Base-by-base conservation (phyloP, 2,888 invertebrate species). In the Cerastis rubricosa region DNA sequence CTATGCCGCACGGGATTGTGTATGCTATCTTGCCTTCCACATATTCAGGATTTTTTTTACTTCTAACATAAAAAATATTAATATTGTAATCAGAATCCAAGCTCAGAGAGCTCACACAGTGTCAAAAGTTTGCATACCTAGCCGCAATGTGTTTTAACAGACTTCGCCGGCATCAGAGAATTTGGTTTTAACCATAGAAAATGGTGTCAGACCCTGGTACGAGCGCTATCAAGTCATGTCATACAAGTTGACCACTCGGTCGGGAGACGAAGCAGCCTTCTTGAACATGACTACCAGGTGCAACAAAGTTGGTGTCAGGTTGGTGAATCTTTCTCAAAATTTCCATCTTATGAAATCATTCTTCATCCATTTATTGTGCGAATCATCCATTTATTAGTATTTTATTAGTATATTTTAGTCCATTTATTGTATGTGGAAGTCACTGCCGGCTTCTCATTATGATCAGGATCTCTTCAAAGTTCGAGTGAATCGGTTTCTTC, bases 221-320 rank as follows among this genome's bases (percentile, higher is more conserved):
- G 98, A 99, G 92, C 95, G 99, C n/a, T 99, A 99, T 90, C 98
- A 99, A 92, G 98, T 98, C 0, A 97, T 98, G 89, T 98, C 98
- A 9, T 99, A 99, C 93, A 96, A 97, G 69, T 93, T 98, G 68
- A 91, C 88, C 0, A 98, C 98, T 0, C 97, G 99, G 71, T 98
- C 98, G 2, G 99, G 99, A 45, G 97, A 97, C 80, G 97, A 98
- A 88, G 88, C 92, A 0, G 97, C 98, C 35, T 98, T 99, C 85
- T 92, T 95, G n/a, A 96, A 97, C 70, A 99, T 99, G 99, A 97
- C 98, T 0, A 94, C 93, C 22, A 96, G 98, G 78, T 99, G 99
- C 91, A 99, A 99, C 91, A 95, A 94, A 22, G 98, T 97, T 68
- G 98, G 98, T 25, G 98, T 99, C 1, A 97, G 97, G 97, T 97